Evolutionary conservation across 1,140 invertebrate species (phyloP), one percentile per base, ranked within the genome.

Genomic region (Lanistes nyassanus): DNA sequence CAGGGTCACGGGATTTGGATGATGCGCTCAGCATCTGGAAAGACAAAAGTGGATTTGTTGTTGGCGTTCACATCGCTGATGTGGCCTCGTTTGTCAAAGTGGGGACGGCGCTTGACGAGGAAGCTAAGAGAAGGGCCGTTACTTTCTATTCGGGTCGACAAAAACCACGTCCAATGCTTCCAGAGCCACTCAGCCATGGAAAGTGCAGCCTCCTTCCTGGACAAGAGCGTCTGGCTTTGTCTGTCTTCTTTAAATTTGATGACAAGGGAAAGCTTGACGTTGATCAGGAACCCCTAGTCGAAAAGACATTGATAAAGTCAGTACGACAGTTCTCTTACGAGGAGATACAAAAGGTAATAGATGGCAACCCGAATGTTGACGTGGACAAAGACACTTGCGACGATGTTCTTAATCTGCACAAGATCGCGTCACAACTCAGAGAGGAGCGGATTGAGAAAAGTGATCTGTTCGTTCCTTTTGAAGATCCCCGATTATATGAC

Each of bases 1-100:
- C 95, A 5, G 97, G 96, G 3, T 99, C 97, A 87, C 99, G 97
- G 19, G 98, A 99, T 88, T 98, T 99, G 76, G 98, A 99, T 88
- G 98, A 99, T 90, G 98, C 98, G 0, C 89, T 99, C 0, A 97
- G 99, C 89, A 53, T 88, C n/a, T 58, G 79, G 64, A 36, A 58
- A 58, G 62, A 74, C 9, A 13, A 39, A 53, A 64, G 76, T 7
- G 79, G 78, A 34, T 81, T 64, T 36, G 66, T 64, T 29, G 79
- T 87, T 13, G 84, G 86, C 13, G 81, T 87, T 11, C 87, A 88
- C 74, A 88, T 89, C 76, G 81, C 88, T 67, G 88, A 89, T 78
- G 88, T 89, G 34, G 80, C 78, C 5, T 75, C 78, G 55, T 83
- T 85, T 76, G 82, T 89, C 0, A 51, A 77, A 34, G 79, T 82